Percentiles rank a stretch among this genome's conserved stretches.
These are phyloP conservation scores for Eupithecia subumbrata DNA, from an alignment of 2,888 invertebrate genomes.

Conservation along the genomic window DNA sequence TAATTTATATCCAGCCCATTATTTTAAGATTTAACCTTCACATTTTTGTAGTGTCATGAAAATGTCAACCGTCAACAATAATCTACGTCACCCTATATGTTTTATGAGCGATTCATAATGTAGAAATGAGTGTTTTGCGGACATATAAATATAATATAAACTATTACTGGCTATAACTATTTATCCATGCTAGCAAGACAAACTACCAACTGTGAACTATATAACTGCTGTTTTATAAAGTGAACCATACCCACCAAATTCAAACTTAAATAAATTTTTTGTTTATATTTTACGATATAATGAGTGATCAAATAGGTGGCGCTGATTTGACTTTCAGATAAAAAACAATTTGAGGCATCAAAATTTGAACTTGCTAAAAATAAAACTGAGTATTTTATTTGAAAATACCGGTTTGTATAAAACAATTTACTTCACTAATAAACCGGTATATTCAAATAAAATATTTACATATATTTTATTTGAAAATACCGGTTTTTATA, in stretches of 20 bases:
- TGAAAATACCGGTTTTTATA: background rate
- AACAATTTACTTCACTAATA: background rate
- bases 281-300: background rate
- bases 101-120: background rate
- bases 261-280: background rate
- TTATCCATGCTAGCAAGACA: background rate
- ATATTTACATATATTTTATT: too few relatives aligned
- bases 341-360: background rate
- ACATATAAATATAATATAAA: background rate
- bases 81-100: background rate
- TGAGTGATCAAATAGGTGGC: background rate
- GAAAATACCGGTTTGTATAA: background rate
- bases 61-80: background rate
- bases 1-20: background rate
- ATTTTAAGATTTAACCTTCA: background rate
- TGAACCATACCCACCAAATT: slow-evolving; percentile 5
- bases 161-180: background rate
- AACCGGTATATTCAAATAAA: too few relatives aligned
- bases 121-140: background rate
- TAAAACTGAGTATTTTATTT: background rate
- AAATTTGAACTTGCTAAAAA: background rate
- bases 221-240: slow-evolving; percentile 17
- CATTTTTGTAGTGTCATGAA: background rate
- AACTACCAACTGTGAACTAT: slow-evolving; percentile 19
- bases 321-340: background rate